Conservation (phyloP, 1,140 invertebrate species). For the Trichogramma pretiosum region DNA sequence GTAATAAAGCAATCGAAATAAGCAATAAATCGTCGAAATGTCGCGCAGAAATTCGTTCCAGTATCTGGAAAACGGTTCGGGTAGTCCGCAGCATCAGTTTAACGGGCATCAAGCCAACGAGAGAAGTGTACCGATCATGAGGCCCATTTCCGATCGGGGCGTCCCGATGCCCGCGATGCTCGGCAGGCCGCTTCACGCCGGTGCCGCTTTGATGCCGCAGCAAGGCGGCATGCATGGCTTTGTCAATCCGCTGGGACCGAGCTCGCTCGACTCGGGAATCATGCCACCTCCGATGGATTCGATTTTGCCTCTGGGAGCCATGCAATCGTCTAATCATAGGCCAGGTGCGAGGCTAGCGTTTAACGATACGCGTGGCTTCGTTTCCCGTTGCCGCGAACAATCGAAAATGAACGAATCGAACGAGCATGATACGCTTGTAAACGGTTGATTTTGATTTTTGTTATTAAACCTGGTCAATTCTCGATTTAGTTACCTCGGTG, state of each 20-base stretch:
- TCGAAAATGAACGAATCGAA: no score
- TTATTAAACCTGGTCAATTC: no score
- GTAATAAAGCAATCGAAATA: neutral
- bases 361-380: no score
- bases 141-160: constrained; percentile 18
- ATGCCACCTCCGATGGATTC: neutral
- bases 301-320: neutral
- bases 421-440: no score
- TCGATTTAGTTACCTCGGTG: no score
- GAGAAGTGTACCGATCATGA: constrained; percentile 19
- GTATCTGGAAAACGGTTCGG: constrained; percentile 2
- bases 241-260: constrained; percentile 37
- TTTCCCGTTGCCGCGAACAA: no score
- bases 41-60: constrained; percentile 3
- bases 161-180: constrained; percentile 41
- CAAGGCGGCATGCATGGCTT: constrained; percentile 37
- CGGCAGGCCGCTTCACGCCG: constrained; percentile 23
- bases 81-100: constrained; percentile 11
- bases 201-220: no score
- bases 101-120: constrained; percentile 15
- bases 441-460: no score
- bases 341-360: no score
- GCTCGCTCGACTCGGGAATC: no score
- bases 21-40: constrained; percentile 3
- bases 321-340: neutral